A percentile compares a stretch with the other conserved stretches of the same genome.
Evolutionary conservation across 2,797 vertebrate genomes (phyloP).

Genomic region (Paguma larvata): DNA sequence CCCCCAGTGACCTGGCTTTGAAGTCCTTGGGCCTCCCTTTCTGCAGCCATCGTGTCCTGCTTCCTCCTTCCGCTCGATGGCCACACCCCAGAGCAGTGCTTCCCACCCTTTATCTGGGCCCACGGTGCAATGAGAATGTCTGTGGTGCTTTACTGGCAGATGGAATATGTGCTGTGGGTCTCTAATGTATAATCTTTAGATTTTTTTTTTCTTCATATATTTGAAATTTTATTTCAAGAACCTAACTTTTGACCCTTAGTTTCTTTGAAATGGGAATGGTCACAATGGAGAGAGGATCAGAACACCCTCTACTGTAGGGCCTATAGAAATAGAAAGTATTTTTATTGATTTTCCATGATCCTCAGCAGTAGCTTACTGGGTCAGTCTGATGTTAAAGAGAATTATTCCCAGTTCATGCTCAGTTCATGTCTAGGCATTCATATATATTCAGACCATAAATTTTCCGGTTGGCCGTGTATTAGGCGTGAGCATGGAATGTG

Average conservation of each 20-base stretch:
- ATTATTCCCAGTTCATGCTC: neutral
- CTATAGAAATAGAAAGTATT: neutral
- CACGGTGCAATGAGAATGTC: neutral
- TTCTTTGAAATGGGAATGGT: neutral
- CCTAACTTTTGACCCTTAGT: neutral
- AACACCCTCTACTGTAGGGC: neutral
- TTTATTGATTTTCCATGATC: neutral
- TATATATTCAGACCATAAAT: neutral
- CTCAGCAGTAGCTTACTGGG: neutral
- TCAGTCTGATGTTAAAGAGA: neutral
- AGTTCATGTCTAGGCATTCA: too few relatives aligned
- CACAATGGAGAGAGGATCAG: neutral
- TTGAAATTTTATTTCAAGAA: neutral
- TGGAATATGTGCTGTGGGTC: neutral
- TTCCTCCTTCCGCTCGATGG: neutral
- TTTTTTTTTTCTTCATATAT: neutral
- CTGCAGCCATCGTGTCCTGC: neutral
- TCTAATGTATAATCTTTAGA: neutral
- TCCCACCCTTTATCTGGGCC: neutral
- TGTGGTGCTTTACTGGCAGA: neutral
- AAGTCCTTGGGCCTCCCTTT: neutral
- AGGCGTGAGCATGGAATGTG: neutral
- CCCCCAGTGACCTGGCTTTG: neutral
- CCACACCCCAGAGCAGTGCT: neutral
- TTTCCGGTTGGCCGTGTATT: neutral